Evolutionary conservation across 2,888 invertebrate genomes (phyloP), one percentile per base, ranked within the genome.

Genomic region (Ommatoiulus sabulosus): DNA sequence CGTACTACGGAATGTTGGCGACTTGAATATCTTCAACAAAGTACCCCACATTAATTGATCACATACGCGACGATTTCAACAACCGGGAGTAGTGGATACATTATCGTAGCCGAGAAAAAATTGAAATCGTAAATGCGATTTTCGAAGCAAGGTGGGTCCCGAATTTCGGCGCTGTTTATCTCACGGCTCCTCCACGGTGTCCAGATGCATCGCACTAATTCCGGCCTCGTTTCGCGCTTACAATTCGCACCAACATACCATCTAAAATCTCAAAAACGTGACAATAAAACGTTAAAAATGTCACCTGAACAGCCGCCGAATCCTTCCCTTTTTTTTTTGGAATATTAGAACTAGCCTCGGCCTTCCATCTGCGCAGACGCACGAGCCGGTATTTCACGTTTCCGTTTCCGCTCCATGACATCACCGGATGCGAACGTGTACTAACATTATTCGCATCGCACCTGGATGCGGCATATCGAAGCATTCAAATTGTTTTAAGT

Each of bases 1-100:
- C 24, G 52, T n/a, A 2, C n/a, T 84, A 84, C 48, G 88, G 88
- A 88, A 88, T 88, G 88, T 80, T 72, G 88, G 88, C 63, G 88
- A 88, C 44, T 63, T 52, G 46, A 88, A 88, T 43, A 80, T 20
- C 10, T 84, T 72, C 72, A 88, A n/a, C 84, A 88, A 84, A 63
- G 80, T 72, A 44, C 63, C 35, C 88, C 88, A 88, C 88, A 88
- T 88, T 84, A 63, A 88, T 24, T 7, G 84, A 17, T 43, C 15
- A 63, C 63, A 63, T 2, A 2, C 1, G n/a, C 63, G 17, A n/a
- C 63, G n/a, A 63, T n/a, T 17, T 15, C 63, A 63, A 63, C 63
- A 63, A 63, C 63, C 63, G n/a, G 15, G 10, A 12, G 0, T 20
- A 15, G 84, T 84, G 15, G 12, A 15, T 84, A 84, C 17, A 63